Conservation (phyloP, 2,888 invertebrate species). For the Ormyrus labotus region DNA sequence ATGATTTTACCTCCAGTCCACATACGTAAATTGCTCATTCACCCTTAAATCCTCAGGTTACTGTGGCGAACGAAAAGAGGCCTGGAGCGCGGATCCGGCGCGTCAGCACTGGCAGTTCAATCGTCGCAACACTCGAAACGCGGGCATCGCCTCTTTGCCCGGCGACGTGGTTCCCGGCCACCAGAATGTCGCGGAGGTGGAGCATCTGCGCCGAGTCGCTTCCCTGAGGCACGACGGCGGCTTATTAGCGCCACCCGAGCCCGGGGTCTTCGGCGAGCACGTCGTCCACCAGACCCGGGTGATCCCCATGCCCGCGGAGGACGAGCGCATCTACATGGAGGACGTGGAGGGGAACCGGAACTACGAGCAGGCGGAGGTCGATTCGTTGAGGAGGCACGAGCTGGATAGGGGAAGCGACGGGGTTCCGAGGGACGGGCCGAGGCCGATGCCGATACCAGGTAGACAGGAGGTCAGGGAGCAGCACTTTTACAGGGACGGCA, state of each 20-base stretch:
- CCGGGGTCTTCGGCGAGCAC: constrained; percentile 52
- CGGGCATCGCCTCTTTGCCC: constrained; percentile 69
- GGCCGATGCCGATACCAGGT: not conserved
- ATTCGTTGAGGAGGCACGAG: constrained; percentile 86
- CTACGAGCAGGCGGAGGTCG: constrained; percentile 81
- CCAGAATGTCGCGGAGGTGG: constrained; percentile 31
- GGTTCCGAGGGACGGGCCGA: constrained; percentile 62
- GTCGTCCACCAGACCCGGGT: constrained; percentile 19
- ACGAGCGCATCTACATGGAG: constrained; percentile 69
- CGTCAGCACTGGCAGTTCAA: constrained; percentile 84
- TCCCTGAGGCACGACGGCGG: constrained; percentile 19
- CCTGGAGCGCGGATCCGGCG: constrained; percentile 90
- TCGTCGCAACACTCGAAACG: constrained; percentile 78
- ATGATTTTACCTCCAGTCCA: too few relatives aligned
- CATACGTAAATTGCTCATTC: too few relatives aligned
- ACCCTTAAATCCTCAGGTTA: constrained; percentile 56
- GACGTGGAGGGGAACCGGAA: constrained; percentile 78
- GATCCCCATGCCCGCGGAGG: constrained; percentile 38
- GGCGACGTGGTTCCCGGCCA: constrained; percentile 66
- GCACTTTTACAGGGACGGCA: constrained; percentile 89
- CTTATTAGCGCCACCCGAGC: not conserved
- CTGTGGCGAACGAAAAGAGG: constrained; percentile 80
- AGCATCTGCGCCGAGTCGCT: constrained; percentile 58
- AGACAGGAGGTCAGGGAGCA: constrained; percentile 80
- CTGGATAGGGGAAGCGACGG: constrained; percentile 86